Evolutionary conservation across 2,888 invertebrate species (phyloP).

Genomic region (Thymelicus sylvestris): DNA sequence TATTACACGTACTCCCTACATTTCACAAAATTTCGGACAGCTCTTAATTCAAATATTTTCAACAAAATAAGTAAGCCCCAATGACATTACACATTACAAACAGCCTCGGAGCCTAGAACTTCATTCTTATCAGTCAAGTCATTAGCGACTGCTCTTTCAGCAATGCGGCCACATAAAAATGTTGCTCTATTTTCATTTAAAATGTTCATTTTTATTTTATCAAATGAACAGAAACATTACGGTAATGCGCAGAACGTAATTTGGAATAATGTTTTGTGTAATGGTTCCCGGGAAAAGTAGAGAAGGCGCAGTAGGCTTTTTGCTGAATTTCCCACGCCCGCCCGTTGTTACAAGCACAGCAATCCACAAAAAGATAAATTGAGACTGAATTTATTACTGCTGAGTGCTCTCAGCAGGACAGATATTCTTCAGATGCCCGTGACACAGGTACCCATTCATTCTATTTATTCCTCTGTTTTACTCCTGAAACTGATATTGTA

Average conservation of each 20-base stretch:
- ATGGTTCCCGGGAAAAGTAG: slow-evolving; percentile 67
- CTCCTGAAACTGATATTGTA: slow-evolving; percentile 2
- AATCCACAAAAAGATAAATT: slow-evolving; percentile 75
- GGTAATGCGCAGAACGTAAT: slow-evolving; percentile 72
- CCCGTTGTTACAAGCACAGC: slow-evolving; percentile 65
- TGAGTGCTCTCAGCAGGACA: slow-evolving; percentile 45
- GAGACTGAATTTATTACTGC: slow-evolving; percentile 45
- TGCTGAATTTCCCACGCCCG: slow-evolving; percentile 62
- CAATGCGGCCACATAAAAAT: slow-evolving; percentile 23
- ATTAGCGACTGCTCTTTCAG: slow-evolving; percentile 32
- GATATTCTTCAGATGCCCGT: slow-evolving; percentile 34
- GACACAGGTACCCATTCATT: slow-evolving; percentile 35
- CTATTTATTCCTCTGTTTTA: slow-evolving; percentile 32
- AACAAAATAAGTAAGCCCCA: slow-evolving; percentile 8
- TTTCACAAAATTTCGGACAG: too few relatives aligned
- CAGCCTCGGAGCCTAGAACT: slow-evolving; percentile 18
- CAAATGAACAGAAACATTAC: slow-evolving; percentile 72
- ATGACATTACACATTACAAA: slow-evolving; percentile 22
- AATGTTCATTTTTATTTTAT: slow-evolving; percentile 62
- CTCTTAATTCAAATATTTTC: background rate
- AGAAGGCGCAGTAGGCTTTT: slow-evolving; percentile 64
- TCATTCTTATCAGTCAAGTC: slow-evolving; percentile 34
- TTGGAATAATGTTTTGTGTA: slow-evolving; percentile 77
- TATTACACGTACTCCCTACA: too few relatives aligned
- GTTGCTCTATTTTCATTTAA: slow-evolving; percentile 51